Percentiles rank a stretch among this genome's conserved stretches.
phyloP scores from a whole-genome alignment of 2,113 vertebrate species.

The Salvelinus namaycush region DNA sequence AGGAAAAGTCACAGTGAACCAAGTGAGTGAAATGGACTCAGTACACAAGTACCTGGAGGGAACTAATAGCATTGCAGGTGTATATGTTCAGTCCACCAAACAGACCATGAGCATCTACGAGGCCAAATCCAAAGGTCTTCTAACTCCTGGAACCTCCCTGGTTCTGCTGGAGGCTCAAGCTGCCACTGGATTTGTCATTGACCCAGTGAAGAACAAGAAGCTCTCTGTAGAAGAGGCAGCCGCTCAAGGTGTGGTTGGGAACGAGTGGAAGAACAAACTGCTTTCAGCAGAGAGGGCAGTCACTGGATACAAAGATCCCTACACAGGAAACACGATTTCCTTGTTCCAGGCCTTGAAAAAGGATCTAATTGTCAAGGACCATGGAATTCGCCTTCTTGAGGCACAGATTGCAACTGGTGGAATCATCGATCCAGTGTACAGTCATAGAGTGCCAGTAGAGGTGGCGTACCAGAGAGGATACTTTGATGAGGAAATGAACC shows the following conservation, averaged over 20 bases:
- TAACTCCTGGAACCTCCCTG: slow-evolving; percentile 28
- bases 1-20: slow-evolving; percentile 28
- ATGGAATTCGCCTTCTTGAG: no score
- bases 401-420: no score
- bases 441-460: no score
- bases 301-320: no score
- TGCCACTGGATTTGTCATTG: slow-evolving; percentile 71
- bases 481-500: no score
- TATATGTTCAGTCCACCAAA: no score
- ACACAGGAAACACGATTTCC: no score
- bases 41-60: slow-evolving; percentile 59
- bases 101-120: slow-evolving; percentile 67
- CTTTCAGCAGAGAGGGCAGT: slow-evolving; percentile 20
- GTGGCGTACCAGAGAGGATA: no score
- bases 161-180: slow-evolving; percentile 67
- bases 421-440: no score
- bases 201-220: slow-evolving; percentile 55
- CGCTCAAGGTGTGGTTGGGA: slow-evolving; percentile 31
- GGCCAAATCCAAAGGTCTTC: slow-evolving; percentile 50
- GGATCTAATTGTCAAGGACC: no score
- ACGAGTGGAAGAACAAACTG: slow-evolving; percentile 53
- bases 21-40: slow-evolving; percentile 15
- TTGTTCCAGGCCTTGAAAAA: no score
- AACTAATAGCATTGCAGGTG: slow-evolving; percentile 35
- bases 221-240: slow-evolving; percentile 66